A percentile compares a stretch with the other conserved stretches of the same genome.
phyloP scores from a whole-genome alignment of 2,888 invertebrate species.

The Chymomyza fuscimana region DNA sequence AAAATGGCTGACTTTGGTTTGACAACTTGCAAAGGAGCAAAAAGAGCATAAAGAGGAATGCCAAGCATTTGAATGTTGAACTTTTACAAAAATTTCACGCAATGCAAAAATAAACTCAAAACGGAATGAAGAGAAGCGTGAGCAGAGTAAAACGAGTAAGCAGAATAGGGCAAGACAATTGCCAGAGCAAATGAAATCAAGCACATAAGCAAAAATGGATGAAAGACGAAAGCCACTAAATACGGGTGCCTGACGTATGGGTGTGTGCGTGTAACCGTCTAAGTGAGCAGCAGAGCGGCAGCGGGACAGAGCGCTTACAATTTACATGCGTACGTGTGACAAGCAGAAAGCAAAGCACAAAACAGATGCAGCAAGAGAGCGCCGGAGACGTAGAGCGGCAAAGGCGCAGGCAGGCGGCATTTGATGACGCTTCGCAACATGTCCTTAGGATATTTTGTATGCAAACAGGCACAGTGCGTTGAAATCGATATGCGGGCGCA shows the following conservation, averaged over 20 bases:
- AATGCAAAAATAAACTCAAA: not conserved
- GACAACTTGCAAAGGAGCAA: slow-evolving; percentile 73
- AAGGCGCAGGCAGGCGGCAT: slow-evolving; percentile 10
- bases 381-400: too few species aligned
- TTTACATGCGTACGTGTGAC: slow-evolving; percentile 73
- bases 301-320: slow-evolving; percentile 49
- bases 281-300: slow-evolving; percentile 3
- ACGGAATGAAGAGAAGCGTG: not conserved
- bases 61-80: slow-evolving; percentile 41
- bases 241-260: not conserved
- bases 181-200: slow-evolving; percentile 68
- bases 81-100: slow-evolving; percentile 28
- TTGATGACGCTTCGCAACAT: slow-evolving; percentile 32
- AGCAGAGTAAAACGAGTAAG: not conserved
- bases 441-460: slow-evolving; percentile 73
- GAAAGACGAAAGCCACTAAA: slow-evolving; percentile 15
- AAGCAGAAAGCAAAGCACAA: slow-evolving; percentile 27
- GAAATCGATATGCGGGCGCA: slow-evolving; percentile 73
- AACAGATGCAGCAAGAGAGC: not conserved
- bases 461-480: slow-evolving; percentile 70
- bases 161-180: slow-evolving; percentile 53
- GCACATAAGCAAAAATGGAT: slow-evolving; percentile 44
- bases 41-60: slow-evolving; percentile 35
- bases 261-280: slow-evolving; percentile 5
- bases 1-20: slow-evolving; percentile 45